Conservation (phyloP, 1,140 invertebrate species). For the Venturia canescens region DNA sequence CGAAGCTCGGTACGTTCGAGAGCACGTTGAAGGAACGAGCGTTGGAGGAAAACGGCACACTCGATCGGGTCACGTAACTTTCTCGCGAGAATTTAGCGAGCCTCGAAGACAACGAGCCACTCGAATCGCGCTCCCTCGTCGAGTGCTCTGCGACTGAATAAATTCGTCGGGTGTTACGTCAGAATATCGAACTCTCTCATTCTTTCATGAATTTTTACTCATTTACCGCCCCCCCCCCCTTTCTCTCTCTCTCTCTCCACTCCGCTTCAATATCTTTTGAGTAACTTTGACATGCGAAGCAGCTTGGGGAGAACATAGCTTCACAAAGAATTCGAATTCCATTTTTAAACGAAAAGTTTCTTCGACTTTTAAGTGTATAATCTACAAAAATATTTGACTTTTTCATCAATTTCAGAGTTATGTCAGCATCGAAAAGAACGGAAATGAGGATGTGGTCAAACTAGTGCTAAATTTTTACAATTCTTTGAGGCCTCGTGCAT, state of each 20-base stretch:
- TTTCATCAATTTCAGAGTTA: too few relatives aligned
- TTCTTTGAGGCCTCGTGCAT: too few relatives aligned
- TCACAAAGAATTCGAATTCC: too few relatives aligned
- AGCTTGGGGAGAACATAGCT: too few relatives aligned
- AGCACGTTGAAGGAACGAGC: constrained; percentile 13
- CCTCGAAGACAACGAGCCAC: constrained; percentile 19
- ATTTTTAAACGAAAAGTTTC: too few relatives aligned
- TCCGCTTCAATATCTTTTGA: not conserved
- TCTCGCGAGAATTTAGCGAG: constrained; percentile 58
- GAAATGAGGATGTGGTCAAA: too few relatives aligned
- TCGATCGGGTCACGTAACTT: constrained; percentile 69
- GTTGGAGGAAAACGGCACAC: not conserved
- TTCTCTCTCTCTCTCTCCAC: too few relatives aligned
- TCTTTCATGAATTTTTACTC: constrained; percentile 7
- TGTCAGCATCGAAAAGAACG: too few relatives aligned
- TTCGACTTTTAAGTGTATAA: too few relatives aligned
- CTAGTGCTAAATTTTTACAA: too few relatives aligned
- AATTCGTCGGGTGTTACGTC: constrained; percentile 69
- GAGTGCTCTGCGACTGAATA: constrained; percentile 65
- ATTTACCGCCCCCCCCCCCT: constrained; percentile 13
- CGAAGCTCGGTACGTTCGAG: constrained; percentile 2
- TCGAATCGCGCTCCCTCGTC: constrained; percentile 55
- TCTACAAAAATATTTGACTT: too few relatives aligned
- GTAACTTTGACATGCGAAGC: not conserved
- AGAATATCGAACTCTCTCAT: constrained; percentile 51